A percentile compares a stretch with the other conserved stretches of the same genome.
Conservation (phyloP, 2,797 vertebrate species). For the Propithecus perrieri region DNA sequence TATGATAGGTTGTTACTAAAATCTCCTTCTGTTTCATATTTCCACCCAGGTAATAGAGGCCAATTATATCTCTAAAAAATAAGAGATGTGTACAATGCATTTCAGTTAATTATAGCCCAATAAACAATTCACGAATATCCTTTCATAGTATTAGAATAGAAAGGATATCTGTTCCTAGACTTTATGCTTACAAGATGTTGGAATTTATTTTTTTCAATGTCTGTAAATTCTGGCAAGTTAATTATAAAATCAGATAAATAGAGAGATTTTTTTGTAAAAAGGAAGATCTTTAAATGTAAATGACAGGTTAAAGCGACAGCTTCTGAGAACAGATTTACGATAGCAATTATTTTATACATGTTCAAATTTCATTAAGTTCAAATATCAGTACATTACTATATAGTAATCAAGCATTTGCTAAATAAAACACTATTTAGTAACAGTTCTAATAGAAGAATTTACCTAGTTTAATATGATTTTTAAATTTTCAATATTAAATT, state of each 20-base stretch:
- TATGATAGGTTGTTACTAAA: not conserved
- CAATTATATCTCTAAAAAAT: conserved; percentile 5
- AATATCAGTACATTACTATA: conserved; percentile 1
- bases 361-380: conserved; percentile 9
- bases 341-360: not conserved
- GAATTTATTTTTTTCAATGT: conserved; percentile 6
- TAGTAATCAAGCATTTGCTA: not conserved
- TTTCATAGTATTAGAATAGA: conserved; percentile 5
- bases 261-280: not conserved
- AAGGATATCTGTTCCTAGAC: not conserved
- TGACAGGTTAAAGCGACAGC: not conserved
- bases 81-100: not conserved
- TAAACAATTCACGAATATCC: conserved; percentile 10
- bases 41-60: not conserved
- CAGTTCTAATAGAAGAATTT: not conserved
- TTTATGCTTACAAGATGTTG: not conserved
- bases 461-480: not conserved
- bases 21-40: not conserved
- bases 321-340: not conserved
- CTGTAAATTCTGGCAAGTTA: not conserved
- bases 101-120: not conserved
- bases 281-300: not conserved
- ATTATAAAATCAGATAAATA: conserved; percentile 20
- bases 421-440: not conserved
- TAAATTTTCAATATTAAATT: conserved; percentile 16